A percentile compares a stretch with the other conserved stretches of the same genome.
Evolutionary conservation across 2,797 vertebrate species (phyloP).

Genomic region (Catostomus latipinnis): DNA sequence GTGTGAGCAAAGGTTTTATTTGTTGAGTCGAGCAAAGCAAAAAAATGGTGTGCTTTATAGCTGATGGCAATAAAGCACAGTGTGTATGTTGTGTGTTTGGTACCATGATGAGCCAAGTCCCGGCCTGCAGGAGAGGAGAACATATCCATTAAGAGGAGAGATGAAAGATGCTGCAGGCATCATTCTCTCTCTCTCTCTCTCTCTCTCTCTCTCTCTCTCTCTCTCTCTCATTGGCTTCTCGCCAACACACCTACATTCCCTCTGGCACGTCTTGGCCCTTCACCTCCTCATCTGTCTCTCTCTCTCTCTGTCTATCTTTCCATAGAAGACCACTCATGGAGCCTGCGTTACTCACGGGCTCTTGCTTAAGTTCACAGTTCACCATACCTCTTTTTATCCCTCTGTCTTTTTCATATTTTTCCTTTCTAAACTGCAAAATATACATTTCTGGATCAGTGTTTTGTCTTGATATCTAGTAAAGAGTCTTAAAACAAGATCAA

Average conservation of each 20-base stretch:
- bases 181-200: background rate
- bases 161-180: slow-evolving; percentile 41
- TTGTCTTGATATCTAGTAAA: no score
- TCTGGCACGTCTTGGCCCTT: slow-evolving; percentile 7
- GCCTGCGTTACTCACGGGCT: slow-evolving; percentile 8
- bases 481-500: no score
- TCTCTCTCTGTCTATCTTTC: slow-evolving; percentile 8
- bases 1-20: background rate
- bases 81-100: background rate
- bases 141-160: slow-evolving; percentile 43
- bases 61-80: slow-evolving; percentile 13
- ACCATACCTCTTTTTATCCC: background rate
- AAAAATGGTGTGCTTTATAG: background rate
- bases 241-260: slow-evolving; percentile 22
- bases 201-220: slow-evolving; percentile 2
- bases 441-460: no score
- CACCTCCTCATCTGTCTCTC: background rate
- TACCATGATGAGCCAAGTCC: background rate
- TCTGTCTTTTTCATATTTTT: slow-evolving; percentile 2
- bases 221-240: slow-evolving; percentile 5
- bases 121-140: slow-evolving; percentile 27
- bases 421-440: background rate
- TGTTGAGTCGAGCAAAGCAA: background rate
- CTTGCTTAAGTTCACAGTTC: slow-evolving; percentile 57
- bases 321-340: slow-evolving; percentile 41